Percentiles rank a stretch among this genome's conserved stretches.
Evolutionary conservation across 2,888 invertebrate genomes (phyloP).

Genomic region (Limnephilus rhombicus): DNA sequence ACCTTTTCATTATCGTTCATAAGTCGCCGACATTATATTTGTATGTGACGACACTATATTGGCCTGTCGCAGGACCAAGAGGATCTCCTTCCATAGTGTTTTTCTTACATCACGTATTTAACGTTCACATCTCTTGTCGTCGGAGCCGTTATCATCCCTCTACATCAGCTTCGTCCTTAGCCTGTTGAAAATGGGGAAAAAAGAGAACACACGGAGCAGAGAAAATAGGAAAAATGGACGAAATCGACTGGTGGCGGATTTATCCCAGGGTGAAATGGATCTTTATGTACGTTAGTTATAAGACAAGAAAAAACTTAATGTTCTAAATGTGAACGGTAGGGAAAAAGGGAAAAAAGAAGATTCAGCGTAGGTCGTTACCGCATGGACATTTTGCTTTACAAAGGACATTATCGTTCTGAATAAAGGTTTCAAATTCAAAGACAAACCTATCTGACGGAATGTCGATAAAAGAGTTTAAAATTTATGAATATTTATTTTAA

Average conservation of each 20-base stretch:
- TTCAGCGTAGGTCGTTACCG: conserved; percentile 37
- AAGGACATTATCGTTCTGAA: conserved; percentile 8
- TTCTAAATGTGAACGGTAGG: conserved; percentile 42
- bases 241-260: conserved; percentile 55
- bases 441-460: neutral
- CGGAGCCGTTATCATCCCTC: conserved; percentile 2
- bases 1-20: neutral
- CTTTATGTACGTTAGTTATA: conserved; percentile 51
- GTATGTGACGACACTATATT: neutral
- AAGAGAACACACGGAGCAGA: neutral
- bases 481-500: neutral
- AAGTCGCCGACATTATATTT: conserved; percentile 10
- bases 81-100: neutral
- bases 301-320: conserved; percentile 47
- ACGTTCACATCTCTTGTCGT: neutral
- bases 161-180: conserved; percentile 11
- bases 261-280: conserved; percentile 53
- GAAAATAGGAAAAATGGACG: conserved; percentile 24
- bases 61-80: neutral
- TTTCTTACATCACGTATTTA: conserved; percentile 41
- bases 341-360: conserved; percentile 46
- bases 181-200: neutral
- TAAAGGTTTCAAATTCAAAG: neutral
- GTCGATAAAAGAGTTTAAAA: neutral
- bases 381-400: conserved; percentile 29